A percentile compares a stretch with the other conserved stretches of the same genome.
phyloP scores from a whole-genome alignment of 2,113 vertebrate species.

The Rhinolophus sinicus region DNA sequence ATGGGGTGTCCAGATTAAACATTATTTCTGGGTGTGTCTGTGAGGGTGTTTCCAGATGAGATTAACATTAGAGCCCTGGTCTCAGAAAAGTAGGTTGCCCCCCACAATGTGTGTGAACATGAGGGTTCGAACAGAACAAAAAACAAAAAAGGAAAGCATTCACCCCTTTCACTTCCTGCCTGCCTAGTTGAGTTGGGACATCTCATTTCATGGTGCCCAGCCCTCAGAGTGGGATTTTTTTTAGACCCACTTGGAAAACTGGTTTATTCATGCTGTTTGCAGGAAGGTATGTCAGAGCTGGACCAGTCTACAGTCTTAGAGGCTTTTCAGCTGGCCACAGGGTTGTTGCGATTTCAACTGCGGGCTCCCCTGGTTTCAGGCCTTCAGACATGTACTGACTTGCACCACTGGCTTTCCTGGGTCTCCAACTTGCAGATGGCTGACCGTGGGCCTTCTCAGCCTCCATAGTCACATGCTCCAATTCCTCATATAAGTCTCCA shows the following conservation, averaged over 20 bases:
- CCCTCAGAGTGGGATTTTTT: neutral
- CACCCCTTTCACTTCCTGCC: neutral
- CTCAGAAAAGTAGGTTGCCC: neutral
- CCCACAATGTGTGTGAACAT: neutral
- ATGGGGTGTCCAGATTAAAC: neutral
- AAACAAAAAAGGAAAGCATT: neutral
- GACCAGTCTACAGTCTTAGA: slow-evolving; percentile 90
- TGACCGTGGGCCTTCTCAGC: neutral
- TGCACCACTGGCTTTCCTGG: neutral
- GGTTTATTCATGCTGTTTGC: slow-evolving; percentile 90
- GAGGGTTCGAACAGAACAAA: neutral
- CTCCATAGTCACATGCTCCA: neutral
- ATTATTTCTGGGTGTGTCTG: neutral
- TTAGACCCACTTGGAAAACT: slow-evolving; percentile 18
- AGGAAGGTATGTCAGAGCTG: slow-evolving; percentile 88
- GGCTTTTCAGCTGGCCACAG: slow-evolving; percentile 83
- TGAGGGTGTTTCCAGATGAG: neutral
- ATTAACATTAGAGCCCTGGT: neutral
- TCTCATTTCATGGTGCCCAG: neutral
- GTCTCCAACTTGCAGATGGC: neutral
- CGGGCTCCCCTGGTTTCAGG: neutral
- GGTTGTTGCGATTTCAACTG: slow-evolving; percentile 40
- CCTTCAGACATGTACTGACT: neutral
- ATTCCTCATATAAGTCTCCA: neutral
- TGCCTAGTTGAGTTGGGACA: neutral